These are phyloP conservation scores for Triops cancriformis DNA, from an alignment of 1,140 invertebrate genomes.

Conservation along the genomic window DNA sequence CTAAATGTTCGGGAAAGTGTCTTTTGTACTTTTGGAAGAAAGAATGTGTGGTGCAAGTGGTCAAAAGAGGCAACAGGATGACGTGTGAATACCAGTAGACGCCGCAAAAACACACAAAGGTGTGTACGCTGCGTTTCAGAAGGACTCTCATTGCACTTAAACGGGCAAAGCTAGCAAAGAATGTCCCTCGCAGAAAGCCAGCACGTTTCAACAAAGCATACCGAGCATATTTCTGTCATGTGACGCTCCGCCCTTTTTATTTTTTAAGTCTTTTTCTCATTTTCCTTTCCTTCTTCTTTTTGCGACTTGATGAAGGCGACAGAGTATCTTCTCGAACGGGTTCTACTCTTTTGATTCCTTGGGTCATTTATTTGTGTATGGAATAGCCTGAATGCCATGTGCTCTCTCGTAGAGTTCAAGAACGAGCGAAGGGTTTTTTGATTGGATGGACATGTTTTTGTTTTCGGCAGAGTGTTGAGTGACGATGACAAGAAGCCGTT, in stretches of 20 bases:
- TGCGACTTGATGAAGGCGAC: neutral
- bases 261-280: neutral
- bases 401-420: constrained; percentile 5
- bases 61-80: neutral
- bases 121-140: neutral
- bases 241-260: neutral
- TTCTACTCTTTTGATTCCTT: neutral
- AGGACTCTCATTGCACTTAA: constrained; percentile 4
- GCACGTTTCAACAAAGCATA: neutral
- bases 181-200: neutral
- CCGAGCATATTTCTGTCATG: neutral
- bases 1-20: neutral
- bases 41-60: neutral
- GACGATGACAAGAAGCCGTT: constrained; percentile 48
- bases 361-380: constrained; percentile 10
- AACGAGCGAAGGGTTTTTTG: constrained; percentile 9
- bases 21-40: neutral
- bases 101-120: constrained; percentile 2
- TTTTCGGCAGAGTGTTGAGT: constrained; percentile 39
- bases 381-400: constrained; percentile 5
- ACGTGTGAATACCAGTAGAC: neutral
- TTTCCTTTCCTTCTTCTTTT: neutral
- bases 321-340: neutral
- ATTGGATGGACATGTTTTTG: constrained; percentile 14
- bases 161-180: neutral